Base-by-base conservation (phyloP, 2,113 vertebrate genomes). In the Oncorhynchus gorbuscha region DNA sequence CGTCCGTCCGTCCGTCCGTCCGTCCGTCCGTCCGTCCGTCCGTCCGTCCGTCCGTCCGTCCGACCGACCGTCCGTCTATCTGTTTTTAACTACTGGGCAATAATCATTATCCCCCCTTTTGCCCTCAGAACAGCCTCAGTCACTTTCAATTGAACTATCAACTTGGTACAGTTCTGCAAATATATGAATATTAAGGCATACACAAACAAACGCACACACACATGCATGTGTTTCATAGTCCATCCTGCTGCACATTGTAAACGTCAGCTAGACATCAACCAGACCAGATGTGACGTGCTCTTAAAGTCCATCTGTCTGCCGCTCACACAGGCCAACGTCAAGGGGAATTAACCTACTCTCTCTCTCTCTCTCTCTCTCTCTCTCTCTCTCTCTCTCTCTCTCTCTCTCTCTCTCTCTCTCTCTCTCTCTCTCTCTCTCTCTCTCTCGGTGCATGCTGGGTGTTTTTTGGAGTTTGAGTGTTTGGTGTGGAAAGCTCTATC, bases 31-130 rank as follows among this genome's bases (percentile, higher is more conserved):
- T 18, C 12, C 18, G 51, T 4, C 51, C 5, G 1, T 58, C 51
- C 18, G 3, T 55, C 14, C 18, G 13, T 1, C 51, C 8, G 7
- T 1, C 6, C 7, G 35, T 0, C 4, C 5, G 30, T 1, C 30
- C 5, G 30, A 0, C 0, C 8, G 35, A 1, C 35, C 9, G 35
- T 0, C 7, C 9, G 35, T 0, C 7, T 39, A 2, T 8, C 24
- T 24, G 24, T 24, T 9, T 24, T 24, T 24, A 24, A 24, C 5
- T n/a, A 61, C 58, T 20, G 32, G 32, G 5, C 32, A 35, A 35
- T 35, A 35, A 35, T 35, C 32, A 35, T 35, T 6, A 35, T 6
- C 5, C 32, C 32, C 32, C 32, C 5, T 35, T 35, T 35, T 35
- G 5, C 32, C 32, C 32, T 35, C 32, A 35, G 32, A 35, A 35